These are phyloP conservation scores for Cyrtonyx montezumae DNA, from an alignment of 2,113 vertebrate species.

Conservation along the genomic window DNA sequence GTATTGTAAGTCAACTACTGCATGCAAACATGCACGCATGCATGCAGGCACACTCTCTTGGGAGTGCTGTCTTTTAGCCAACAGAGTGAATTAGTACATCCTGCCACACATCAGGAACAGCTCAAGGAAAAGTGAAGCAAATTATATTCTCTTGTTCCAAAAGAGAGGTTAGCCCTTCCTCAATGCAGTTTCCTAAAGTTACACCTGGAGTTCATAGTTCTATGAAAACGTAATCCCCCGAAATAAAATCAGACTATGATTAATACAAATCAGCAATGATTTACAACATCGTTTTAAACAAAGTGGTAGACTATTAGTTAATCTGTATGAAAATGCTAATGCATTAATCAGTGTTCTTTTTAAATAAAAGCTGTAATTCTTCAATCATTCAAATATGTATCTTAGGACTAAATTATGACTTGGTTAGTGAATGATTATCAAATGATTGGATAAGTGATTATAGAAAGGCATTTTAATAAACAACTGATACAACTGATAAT, in stretches of 20 bases:
- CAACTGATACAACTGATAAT: not conserved
- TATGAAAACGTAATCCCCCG: not conserved
- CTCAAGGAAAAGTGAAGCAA: constrained; percentile 14
- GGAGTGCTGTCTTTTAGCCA: not conserved
- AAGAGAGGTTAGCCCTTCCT: not conserved
- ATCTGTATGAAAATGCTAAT: not conserved
- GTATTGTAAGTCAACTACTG: not conserved
- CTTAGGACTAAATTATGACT: not conserved
- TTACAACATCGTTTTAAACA: not conserved
- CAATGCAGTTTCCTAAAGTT: not conserved
- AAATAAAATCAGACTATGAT: not conserved
- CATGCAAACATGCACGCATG: not conserved
- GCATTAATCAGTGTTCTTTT: not conserved
- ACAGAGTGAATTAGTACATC: not conserved
- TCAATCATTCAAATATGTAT: not conserved
- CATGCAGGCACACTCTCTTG: not conserved
- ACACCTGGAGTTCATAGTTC: not conserved
- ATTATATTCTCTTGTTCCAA: not conserved
- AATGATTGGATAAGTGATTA: not conserved
- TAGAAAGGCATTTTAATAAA: not conserved
- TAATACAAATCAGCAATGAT: not conserved
- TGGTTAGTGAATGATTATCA: not conserved
- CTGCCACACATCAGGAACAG: not conserved
- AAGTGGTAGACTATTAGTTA: not conserved
- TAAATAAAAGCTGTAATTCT: not conserved